Base-by-base conservation (phyloP, 2,888 invertebrate genomes). In the Chymomyza procnemis region DNA sequence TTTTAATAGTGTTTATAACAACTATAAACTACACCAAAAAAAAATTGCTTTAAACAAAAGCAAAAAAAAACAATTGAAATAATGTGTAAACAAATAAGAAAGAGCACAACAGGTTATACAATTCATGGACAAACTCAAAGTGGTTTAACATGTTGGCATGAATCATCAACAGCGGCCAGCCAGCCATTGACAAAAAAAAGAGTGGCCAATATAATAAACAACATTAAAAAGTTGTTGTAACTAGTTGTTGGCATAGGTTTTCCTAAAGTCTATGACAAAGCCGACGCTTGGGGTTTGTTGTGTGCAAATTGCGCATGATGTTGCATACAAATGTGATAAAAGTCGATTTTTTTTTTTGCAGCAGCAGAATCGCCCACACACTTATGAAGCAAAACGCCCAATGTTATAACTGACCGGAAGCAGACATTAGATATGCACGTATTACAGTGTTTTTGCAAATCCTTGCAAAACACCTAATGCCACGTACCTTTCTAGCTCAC, bases 401-500 rank as follows among this genome's bases (percentile, higher is more conserved):
- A 34, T 34, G 9, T 9, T 34, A 12, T 9, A 12, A 48, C 48
- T 48, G 26, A 59, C 46, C 58, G 46, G 58, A 34, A 59, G 5
- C 19, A 22, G 14, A 54, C 22, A 14, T 16, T 47, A 47, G 47
- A 47, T 26, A 55, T 55, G 55, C 21, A 21, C 26, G 55, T 22
- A 22, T 5, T 21, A 8, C 12, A 26, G 1, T 6, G 26, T 26
- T 26, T 26, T 26, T 26, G 26, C 12, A 54, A 57, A 30, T 57
- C 26, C 14, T 19, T 46, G 22, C 14, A 60, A 4, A 56, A 21
- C 30, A 22, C 21, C 1, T 34, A 26, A 26, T 54, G 41, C 14
- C 67, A 93, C 93, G 92, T 91, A 96, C 96, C 94, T 94, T 90
- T 94, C 94, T 89, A 95, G 93, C 88, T 94, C 93, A 90, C 95